Evolutionary conservation across 1,140 invertebrate genomes (phyloP), one percentile per base, ranked within the genome.

Genomic region (Eueides isabella): DNA sequence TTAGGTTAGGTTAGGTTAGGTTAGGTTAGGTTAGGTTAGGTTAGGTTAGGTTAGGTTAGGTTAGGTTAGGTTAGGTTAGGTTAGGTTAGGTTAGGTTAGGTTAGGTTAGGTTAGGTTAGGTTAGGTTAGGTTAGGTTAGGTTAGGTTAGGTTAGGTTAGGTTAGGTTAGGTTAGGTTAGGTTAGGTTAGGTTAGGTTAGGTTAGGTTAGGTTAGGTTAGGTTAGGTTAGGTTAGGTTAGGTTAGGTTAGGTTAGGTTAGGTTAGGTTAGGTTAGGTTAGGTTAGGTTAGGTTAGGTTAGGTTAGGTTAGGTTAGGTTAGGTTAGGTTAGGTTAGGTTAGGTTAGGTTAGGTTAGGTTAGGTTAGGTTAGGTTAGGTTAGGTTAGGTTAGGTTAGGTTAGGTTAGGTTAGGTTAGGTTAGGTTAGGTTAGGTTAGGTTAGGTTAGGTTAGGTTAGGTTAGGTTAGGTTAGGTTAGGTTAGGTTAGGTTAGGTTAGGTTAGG

Each of bases 331-430:
- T 67, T 67, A 67, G 65, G 65, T 67, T 67, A 44, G 65, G 65
- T 67, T 67, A 67, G 65, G 65, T 67, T 67, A 67, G 65, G 65
- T 67, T 67, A 67, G 65, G 65, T 67, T 67, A 67, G 65, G 65
- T 67, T 67, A 67, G 65, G 65, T 67, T 67, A 67, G 65, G 65
- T 67, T 67, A 67, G 65, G 65, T 67, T 67, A 67, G 65, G 65
- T 67, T 67, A 67, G 63, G 63, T 65, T 61, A 61, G 55, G 55
- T 61, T 61, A 61, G 55, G 55, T 61, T 61, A 61, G 55, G 55
- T 61, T 61, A 61, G 55, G 55, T 61, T 61, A 61, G 55, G 55
- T 61, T 61, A 61, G 55, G 55, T 61, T 61, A 61, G 55, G 55
- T 61, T 61, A 61, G 55, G 55, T 61, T 61, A 61, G 55, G 55